A percentile compares a stretch with the other conserved stretches of the same genome.
phyloP scores from a whole-genome alignment of 92 coral and sea anemone species.

The Palythoa grandis region DNA sequence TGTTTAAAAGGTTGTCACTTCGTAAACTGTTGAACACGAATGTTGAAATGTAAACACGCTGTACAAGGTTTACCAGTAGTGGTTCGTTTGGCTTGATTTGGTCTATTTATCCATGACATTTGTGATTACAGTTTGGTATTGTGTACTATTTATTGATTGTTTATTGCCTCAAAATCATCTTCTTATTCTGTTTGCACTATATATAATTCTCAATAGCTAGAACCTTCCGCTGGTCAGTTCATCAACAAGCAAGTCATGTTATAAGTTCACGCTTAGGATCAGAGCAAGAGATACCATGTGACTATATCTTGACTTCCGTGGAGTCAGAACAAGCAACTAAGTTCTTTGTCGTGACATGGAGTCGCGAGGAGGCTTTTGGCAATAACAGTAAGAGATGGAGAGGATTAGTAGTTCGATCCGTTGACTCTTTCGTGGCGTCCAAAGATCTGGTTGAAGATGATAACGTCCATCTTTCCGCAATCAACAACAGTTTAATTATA shows the following conservation, averaged over 20 bases:
- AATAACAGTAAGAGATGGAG: slow-evolving; percentile 42
- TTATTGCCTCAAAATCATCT: not conserved
- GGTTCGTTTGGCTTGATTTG: not conserved
- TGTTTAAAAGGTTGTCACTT: not conserved
- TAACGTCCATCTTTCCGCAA: not conserved
- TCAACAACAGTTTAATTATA: slow-evolving; percentile 40
- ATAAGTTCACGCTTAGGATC: slow-evolving; percentile 46
- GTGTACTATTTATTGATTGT: not conserved
- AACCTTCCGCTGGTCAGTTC: slow-evolving; percentile 52
- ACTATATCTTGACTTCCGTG: slow-evolving; percentile 36
- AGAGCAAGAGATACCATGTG: slow-evolving; percentile 41
- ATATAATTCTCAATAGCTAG: not conserved
- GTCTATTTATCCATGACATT: not conserved
- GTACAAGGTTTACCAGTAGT: not conserved
- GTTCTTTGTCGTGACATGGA: slow-evolving; percentile 52
- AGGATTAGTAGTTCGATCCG: slow-evolving; percentile 39
- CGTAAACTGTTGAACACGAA: not conserved
- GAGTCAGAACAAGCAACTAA: slow-evolving; percentile 37
- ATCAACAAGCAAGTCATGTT: slow-evolving; percentile 51
- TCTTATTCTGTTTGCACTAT: not conserved
- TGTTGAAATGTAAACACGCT: slow-evolving; percentile 2
- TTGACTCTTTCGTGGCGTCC: slow-evolving; percentile 36
- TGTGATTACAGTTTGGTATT: not conserved
- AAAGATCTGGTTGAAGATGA: slow-evolving; percentile 14
- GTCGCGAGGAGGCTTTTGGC: slow-evolving; percentile 44